Evolutionary conservation across 1,140 invertebrate genomes (phyloP).

Genomic region (Ridgeia piscesae): DNA sequence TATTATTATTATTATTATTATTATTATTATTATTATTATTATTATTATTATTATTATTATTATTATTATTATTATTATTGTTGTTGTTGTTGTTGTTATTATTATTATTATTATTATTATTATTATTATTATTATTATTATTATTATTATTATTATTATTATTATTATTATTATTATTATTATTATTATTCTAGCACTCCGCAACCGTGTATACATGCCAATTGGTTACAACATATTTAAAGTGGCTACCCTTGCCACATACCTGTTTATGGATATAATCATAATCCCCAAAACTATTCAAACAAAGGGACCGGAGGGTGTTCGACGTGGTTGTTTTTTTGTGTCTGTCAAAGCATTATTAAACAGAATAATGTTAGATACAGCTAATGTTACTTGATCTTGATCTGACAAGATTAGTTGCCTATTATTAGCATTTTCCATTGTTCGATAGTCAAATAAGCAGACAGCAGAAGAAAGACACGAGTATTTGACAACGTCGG

Average conservation of each 20-base stretch:
- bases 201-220: too few species aligned
- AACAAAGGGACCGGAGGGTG: background rate
- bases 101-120: too few species aligned
- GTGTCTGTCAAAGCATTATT: background rate
- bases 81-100: too few species aligned
- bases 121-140: too few species aligned
- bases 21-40: too few species aligned
- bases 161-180: too few species aligned
- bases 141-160: too few species aligned
- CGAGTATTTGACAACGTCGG: background rate
- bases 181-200: too few species aligned
- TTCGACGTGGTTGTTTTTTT: background rate
- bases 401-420: too few species aligned
- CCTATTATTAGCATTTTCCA: background rate
- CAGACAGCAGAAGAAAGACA: background rate
- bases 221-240: background rate
- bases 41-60: too few species aligned
- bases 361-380: background rate
- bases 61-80: too few species aligned
- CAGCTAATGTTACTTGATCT: background rate
- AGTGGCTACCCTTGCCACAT: background rate
- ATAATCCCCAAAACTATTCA: background rate
- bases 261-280: background rate
- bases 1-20: too few species aligned
- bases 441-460: background rate